phyloP scores from a whole-genome alignment of 2,888 invertebrate species.

The Aquatica leii region DNA sequence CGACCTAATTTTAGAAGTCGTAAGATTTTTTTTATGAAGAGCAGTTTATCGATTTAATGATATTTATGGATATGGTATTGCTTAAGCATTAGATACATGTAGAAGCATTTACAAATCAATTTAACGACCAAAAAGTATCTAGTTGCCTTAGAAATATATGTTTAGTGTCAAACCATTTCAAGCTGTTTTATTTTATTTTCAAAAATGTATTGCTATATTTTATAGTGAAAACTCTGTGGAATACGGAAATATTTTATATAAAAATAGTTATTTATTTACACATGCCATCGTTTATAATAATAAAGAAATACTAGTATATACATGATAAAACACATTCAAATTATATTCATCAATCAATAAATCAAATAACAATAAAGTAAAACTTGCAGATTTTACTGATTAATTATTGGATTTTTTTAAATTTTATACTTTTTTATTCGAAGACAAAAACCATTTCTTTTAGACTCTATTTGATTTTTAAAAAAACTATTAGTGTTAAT shows the following conservation, averaged over 20 bases:
- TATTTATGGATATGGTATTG: constrained; percentile 33
- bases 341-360: too few relatives aligned
- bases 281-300: neutral
- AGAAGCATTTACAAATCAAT: constrained; percentile 35
- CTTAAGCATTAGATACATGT: constrained; percentile 29
- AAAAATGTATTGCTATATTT: constrained; percentile 26
- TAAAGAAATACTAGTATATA: too few relatives aligned
- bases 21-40: constrained; percentile 36
- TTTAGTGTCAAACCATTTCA: constrained; percentile 27
- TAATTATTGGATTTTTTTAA: too few relatives aligned
- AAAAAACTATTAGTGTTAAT: too few relatives aligned
- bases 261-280: neutral
- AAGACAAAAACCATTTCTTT: too few relatives aligned
- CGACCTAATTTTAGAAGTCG: constrained; percentile 48
- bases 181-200: constrained; percentile 18
- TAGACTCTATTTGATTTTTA: too few relatives aligned
- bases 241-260: constrained; percentile 1
- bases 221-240: constrained; percentile 14
- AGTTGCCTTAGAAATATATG: constrained; percentile 31
- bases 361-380: too few relatives aligned
- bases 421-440: too few relatives aligned
- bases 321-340: too few relatives aligned
- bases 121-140: constrained; percentile 37
- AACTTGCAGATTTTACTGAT: too few relatives aligned
- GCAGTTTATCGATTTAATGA: constrained; percentile 31